phyloP scores from a whole-genome alignment of 2,797 vertebrate genomes.

The Spinus olivaceus region DNA sequence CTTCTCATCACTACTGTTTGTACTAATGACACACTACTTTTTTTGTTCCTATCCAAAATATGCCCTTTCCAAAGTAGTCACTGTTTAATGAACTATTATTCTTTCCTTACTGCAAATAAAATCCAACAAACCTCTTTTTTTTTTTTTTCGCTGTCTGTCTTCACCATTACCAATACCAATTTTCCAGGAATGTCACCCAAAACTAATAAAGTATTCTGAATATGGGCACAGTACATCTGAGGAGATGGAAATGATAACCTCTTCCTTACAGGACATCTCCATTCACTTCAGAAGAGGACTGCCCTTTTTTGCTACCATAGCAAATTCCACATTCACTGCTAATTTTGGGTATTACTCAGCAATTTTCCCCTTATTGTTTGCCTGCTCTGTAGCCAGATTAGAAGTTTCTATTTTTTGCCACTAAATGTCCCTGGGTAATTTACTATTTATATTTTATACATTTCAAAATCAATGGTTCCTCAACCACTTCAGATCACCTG shows the following conservation, averaged over 20 bases:
- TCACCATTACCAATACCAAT: neutral
- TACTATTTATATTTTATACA: conserved; percentile 35
- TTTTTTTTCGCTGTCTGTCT: neutral
- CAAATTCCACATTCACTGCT: neutral
- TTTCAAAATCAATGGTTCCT: conserved; percentile 1
- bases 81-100: neutral
- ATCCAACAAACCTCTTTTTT: neutral
- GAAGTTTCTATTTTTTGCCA: conserved; percentile 40
- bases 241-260: neutral
- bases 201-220: neutral
- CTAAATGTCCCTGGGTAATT: neutral
- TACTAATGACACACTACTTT: neutral
- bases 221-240: neutral
- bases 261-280: neutral
- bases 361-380: neutral
- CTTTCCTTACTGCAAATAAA: neutral
- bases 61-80: neutral
- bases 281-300: neutral
- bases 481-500: neutral
- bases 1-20: neutral
- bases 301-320: neutral
- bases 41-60: neutral
- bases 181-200: neutral
- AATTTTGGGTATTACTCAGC: conserved; percentile 33
- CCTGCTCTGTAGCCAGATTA: neutral